Evolutionary conservation across 1,140 invertebrate genomes (phyloP).

Genomic region (Rhyacophila brunnea): DNA sequence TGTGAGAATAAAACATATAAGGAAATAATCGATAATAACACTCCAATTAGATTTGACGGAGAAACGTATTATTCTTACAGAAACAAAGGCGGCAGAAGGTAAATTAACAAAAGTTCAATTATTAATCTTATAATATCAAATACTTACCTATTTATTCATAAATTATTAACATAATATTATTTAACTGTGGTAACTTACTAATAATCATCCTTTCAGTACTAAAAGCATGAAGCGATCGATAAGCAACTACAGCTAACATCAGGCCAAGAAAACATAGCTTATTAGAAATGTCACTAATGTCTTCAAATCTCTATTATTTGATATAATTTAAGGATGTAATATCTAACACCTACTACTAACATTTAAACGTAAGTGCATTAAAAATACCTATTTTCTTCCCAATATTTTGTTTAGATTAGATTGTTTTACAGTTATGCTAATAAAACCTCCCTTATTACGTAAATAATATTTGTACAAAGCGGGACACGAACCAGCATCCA

Average conservation of each 20-base stretch:
- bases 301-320: slow-evolving; percentile 26
- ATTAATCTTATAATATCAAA: background rate
- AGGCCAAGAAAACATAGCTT: slow-evolving; percentile 17
- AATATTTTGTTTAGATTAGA: too few relatives aligned
- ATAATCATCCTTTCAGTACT: slow-evolving; percentile 31
- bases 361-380: slow-evolving; percentile 26
- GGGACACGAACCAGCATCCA: too few relatives aligned
- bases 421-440: too few relatives aligned
- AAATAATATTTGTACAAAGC: too few relatives aligned
- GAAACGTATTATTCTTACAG: slow-evolving; percentile 54
- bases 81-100: slow-evolving; percentile 52
- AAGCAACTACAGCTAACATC: slow-evolving; percentile 31
- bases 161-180: background rate
- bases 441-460: background rate
- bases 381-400: too few relatives aligned
- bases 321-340: slow-evolving; percentile 26
- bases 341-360: slow-evolving; percentile 28
- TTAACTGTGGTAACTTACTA: background rate
- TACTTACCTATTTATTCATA: background rate
- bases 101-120: slow-evolving; percentile 25
- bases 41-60: slow-evolving; percentile 51
- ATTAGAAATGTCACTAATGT: slow-evolving; percentile 17
- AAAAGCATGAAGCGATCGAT: slow-evolving; percentile 26
- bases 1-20: slow-evolving; percentile 49
- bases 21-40: slow-evolving; percentile 49